A percentile compares a stretch with the other conserved stretches of the same genome.
Evolutionary conservation across 1,140 invertebrate species (phyloP).

Genomic region (Lutraria rhynchaena): DNA sequence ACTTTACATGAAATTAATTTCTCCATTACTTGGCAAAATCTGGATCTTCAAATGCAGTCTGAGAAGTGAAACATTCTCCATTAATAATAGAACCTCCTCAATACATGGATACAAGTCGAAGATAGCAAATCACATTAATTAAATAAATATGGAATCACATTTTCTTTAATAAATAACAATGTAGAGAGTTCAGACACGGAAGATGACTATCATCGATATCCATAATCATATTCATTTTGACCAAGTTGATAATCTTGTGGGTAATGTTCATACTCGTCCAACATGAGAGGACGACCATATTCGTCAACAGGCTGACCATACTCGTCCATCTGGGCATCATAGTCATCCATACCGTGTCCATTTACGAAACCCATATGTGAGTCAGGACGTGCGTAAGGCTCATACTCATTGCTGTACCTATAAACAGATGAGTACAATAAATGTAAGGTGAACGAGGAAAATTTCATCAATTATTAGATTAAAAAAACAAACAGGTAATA

Average conservation of each 20-base stretch:
- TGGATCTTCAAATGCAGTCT: no score
- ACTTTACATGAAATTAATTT: no score
- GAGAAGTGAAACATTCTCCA: no score
- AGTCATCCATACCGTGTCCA: constrained; percentile 68
- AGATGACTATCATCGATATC: constrained; percentile 27
- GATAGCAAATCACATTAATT: no score
- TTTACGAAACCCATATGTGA: constrained; percentile 77
- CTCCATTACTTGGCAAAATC: no score
- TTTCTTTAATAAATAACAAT: no score
- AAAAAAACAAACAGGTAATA: no score
- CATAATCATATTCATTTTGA: constrained; percentile 15
- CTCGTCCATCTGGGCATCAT: constrained; percentile 61
- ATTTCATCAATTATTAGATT: constrained; percentile 14
- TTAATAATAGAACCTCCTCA: no score
- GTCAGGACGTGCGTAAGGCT: constrained; percentile 78
- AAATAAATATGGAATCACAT: no score
- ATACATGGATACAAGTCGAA: no score
- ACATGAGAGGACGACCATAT: constrained; percentile 53
- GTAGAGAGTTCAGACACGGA: no score
- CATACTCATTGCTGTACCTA: constrained; percentile 75
- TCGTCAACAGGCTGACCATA: constrained; percentile 63
- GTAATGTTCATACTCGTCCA: constrained; percentile 65
- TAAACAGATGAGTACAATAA: neutral
- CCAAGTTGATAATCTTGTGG: constrained; percentile 36
- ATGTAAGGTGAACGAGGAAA: neutral